Base-by-base conservation (phyloP, 2,888 invertebrate species). In the Heliconius erato region DNA sequence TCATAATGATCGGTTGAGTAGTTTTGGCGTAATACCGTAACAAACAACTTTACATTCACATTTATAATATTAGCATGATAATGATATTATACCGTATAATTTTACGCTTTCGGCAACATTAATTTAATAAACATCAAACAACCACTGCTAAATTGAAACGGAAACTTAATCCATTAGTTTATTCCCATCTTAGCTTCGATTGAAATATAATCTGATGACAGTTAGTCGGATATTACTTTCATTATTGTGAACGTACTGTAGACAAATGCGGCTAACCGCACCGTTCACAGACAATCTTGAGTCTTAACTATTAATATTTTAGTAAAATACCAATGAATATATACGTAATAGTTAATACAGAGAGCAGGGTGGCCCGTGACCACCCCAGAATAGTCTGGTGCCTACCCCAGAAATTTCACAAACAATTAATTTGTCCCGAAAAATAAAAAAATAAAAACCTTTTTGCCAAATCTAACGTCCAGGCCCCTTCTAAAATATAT, bases 181-280 rank as follows among this genome's bases (percentile, higher is more conserved):
- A 74, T 44, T 79, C n/a, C 69, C 74, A 63, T 78, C 69, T 78
- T 40, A 78, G 71, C 44, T 74, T 35, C 79, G 81, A 83, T 81
- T 81, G 79, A 81, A 83, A 81, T 81, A 81, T 81, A 83, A 81
- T 79, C 74, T 72, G 65, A 74, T 79, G 67, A 79, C 79, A 68
- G 28, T 81, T 69, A 81, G 71, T 65, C 78, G 65, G 72, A 78
- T 78, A 78, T 81, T 72, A 81, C 79, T 81, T 83, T 81, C 76
- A 69, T 81, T 79, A 79, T 83, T 72, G 71, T 78, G 49, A 81
- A 59, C 76, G 69, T 77, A 54, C 74, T 81, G 67, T 44, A 40
- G 49, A 76, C 81, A 79, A 79, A 76, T 71, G 81, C 76, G 81
- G 79, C 79, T 81, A 83, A 83, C 83, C 79, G 69, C 79, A 79